A percentile compares a stretch with the other conserved stretches of the same genome.
phyloP scores from a whole-genome alignment of 2,797 vertebrate genomes.

The Thaleichthys pacificus region DNA sequence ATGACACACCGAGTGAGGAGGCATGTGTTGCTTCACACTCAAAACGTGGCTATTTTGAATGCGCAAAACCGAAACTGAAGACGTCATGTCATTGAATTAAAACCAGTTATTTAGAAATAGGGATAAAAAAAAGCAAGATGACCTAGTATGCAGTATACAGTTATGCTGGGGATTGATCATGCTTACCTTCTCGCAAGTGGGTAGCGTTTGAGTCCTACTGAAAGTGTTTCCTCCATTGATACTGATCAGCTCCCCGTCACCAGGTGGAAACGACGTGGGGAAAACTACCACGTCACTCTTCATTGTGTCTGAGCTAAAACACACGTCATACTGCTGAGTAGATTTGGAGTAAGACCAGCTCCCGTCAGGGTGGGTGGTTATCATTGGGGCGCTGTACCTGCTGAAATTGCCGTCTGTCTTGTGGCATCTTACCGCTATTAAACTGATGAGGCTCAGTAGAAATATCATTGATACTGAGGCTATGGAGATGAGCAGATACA shows the following conservation, averaged over 20 bases:
- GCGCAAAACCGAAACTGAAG: too few species aligned
- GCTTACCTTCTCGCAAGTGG: conserved; percentile 12
- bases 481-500: conserved; percentile 33
- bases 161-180: too few species aligned
- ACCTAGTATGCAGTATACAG: too few species aligned
- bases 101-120: too few species aligned
- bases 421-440: conserved; percentile 30
- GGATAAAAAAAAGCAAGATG: too few species aligned
- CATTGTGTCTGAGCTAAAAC: conserved; percentile 34
- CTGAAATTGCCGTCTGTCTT: conserved; percentile 27
- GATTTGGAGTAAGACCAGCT: conserved; percentile 35
- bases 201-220: conserved; percentile 13
- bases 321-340: conserved; percentile 34
- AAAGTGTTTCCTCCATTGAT: conserved; percentile 25
- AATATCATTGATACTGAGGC: conserved; percentile 27
- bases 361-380: conserved; percentile 35
- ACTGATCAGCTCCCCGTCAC: conserved; percentile 27
- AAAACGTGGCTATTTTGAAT: too few species aligned
- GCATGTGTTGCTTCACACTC: too few species aligned
- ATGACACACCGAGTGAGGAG: too few species aligned
- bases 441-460: conserved; percentile 15
- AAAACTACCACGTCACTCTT: conserved; percentile 36
- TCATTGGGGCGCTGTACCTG: conserved; percentile 29
- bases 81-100: too few species aligned
- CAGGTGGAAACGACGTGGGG: conserved; percentile 9